Percentiles rank a stretch among this genome's conserved stretches.
phyloP scores from a whole-genome alignment of 2,113 vertebrate genomes.

The Heterotilapia buettikoferi region DNA sequence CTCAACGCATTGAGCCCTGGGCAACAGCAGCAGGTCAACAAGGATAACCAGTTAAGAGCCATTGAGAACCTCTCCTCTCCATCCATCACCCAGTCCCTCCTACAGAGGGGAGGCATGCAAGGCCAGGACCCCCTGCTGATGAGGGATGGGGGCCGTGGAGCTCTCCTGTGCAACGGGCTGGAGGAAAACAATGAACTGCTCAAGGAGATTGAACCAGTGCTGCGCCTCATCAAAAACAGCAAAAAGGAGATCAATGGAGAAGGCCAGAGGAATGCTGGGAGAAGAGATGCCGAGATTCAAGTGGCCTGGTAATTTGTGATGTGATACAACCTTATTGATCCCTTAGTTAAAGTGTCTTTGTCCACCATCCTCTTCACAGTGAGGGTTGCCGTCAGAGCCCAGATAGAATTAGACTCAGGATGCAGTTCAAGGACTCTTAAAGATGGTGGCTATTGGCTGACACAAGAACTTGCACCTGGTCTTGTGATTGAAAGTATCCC shows the following conservation, averaged over 20 bases:
- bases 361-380: background rate
- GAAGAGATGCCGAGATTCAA: slow-evolving; percentile 84
- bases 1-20: slow-evolving; percentile 37
- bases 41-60: slow-evolving; percentile 73
- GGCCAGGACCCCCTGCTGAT: slow-evolving; percentile 58
- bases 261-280: slow-evolving; percentile 70
- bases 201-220: slow-evolving; percentile 89
- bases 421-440: background rate
- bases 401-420: background rate
- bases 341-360: background rate
- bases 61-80: slow-evolving; percentile 74
- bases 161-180: slow-evolving; percentile 73
- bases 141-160: slow-evolving; percentile 49
- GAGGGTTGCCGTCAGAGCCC: background rate
- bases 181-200: slow-evolving; percentile 84
- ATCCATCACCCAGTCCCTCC: slow-evolving; percentile 51
- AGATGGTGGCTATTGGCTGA: background rate
- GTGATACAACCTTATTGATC: slow-evolving; percentile 9
- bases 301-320: slow-evolving; percentile 84
- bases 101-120: slow-evolving; percentile 52
- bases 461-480: background rate
- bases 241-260: slow-evolving; percentile 74
- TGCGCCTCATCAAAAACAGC: slow-evolving; percentile 81
- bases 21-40: slow-evolving; percentile 62
- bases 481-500: background rate